phyloP scores from a whole-genome alignment of 2,888 invertebrate genomes.

The Drosophila maculinotata region DNA sequence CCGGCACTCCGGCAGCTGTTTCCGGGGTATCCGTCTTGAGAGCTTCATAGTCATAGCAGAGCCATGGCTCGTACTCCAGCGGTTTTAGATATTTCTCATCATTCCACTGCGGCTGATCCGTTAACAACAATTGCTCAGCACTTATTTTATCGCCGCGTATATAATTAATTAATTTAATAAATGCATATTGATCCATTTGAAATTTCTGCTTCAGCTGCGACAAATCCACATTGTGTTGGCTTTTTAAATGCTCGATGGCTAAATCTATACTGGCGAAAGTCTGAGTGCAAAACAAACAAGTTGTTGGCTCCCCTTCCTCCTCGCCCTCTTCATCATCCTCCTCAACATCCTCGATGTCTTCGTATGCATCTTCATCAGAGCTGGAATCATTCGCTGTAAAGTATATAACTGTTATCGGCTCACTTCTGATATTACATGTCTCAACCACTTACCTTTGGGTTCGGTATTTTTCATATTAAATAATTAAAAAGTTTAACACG shows the following conservation, averaged over 20 bases:
- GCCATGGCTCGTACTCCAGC: constrained; percentile 91
- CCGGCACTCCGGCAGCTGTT: constrained; percentile 22
- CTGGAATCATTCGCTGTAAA: constrained; percentile 25
- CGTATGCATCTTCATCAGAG: constrained; percentile 61
- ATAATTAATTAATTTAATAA: constrained; percentile 92
- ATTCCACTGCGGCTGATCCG: constrained; percentile 88
- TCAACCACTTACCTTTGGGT: constrained; percentile 17
- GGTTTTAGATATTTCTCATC: constrained; percentile 92
- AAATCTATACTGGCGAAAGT: constrained; percentile 87
- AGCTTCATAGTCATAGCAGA: constrained; percentile 88
- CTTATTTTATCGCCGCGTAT: constrained; percentile 88
- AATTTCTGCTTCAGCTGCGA: constrained; percentile 88
- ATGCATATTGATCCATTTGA: constrained; percentile 92
- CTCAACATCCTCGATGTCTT: constrained; percentile 62
- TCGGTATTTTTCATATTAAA: constrained; percentile 37
- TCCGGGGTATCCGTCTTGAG: constrained; percentile 47
- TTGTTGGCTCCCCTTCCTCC: constrained; percentile 82
- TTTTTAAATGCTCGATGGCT: constrained; percentile 89
- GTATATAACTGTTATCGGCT: not conserved
- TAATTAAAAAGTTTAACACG: not conserved
- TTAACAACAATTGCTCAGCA: constrained; percentile 86
- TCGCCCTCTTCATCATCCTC: constrained; percentile 85
- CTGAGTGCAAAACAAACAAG: constrained; percentile 91
- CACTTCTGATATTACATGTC: not conserved
- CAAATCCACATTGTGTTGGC: constrained; percentile 89